Evolutionary conservation across 2,888 invertebrate species (phyloP), one percentile per base, ranked within the genome.

Genomic region (Trissonchulus latispiculum): DNA sequence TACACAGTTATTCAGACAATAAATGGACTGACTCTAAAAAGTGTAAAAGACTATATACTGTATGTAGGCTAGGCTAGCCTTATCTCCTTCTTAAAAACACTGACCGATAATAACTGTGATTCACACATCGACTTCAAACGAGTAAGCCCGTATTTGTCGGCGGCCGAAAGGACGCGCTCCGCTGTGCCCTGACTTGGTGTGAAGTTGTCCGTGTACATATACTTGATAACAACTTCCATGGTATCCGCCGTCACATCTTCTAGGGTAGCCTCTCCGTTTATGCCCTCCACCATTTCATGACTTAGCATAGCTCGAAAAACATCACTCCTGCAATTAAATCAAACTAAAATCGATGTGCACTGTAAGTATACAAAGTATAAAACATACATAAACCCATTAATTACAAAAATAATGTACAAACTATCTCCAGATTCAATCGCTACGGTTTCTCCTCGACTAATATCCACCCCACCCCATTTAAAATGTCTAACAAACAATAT

Each of bases 291-390:
- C 95, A 96, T 96, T 86, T 96, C 95, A 85, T 97, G 96, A 84
- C 95, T 95, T 85, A 97, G 97, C 95, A 97, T 97, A 77, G 96
- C 97, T 83, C 94, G 94, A 86, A 97, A 97, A 64, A 96, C 96
- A 77, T 95, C 94, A 88, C 95, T 95, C 82, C 96, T 89, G 73
- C 69, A 3, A n/a, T 23, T 62, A 77, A 77, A 28, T n/a, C 28
- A 69, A 2, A n/a, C n/a, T 2, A 29, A 36, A 23, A 2, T 36
- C 3, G n/a, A 3, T 64, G 64, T 3, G 28, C 15, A 15, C 28
- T 64, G 28, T 3, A 64, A 18, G 3, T 64, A 28, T 64, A 64
- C 3, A 64, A 28, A 29, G 28, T 28, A n/a, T n/a, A n/a, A n/a
- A n/a, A n/a, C n/a, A n/a, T n/a, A n/a, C n/a, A n/a, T n/a, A n/a